These are phyloP conservation scores for Cynopterus sphinx DNA, from an alignment of 2,797 vertebrate genomes.

Conservation along the genomic window DNA sequence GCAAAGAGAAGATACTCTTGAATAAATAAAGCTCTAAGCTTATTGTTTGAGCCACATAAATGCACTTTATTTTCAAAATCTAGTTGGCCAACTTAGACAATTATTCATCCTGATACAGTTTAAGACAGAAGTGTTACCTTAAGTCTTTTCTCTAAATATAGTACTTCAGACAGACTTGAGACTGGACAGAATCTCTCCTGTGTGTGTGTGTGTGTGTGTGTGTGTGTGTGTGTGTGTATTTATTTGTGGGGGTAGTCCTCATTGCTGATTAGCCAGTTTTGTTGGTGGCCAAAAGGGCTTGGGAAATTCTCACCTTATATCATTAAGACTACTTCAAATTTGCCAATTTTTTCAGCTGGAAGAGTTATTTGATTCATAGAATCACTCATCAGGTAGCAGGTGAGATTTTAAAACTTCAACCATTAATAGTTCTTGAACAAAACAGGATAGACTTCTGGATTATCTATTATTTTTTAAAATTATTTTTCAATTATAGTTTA, in stretches of 20 bases:
- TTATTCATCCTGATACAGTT: not conserved
- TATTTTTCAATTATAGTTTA: not conserved
- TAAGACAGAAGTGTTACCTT: not conserved
- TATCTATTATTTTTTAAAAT: not conserved
- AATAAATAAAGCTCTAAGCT: not conserved
- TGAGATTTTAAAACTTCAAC: not conserved
- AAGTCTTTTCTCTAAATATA: not conserved
- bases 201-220: too few species aligned
- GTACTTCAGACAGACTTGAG: not conserved
- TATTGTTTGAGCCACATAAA: not conserved
- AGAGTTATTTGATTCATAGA: not conserved
- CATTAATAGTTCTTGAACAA: not conserved
- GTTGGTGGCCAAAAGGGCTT: not conserved
- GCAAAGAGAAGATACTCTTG: not conserved
- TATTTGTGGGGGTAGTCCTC: not conserved
- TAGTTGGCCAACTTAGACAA: not conserved
- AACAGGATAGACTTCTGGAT: not conserved
- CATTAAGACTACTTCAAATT: not conserved
- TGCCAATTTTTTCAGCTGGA: not conserved
- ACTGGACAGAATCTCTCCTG: not conserved
- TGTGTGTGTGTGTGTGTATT: too few species aligned
- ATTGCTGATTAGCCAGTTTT: not conserved
- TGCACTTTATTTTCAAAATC: not conserved
- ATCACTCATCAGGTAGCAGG: not conserved
- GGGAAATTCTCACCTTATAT: not conserved